Evolutionary conservation across 2,888 invertebrate genomes (phyloP), one percentile per base, ranked within the genome.

Genomic region (Eilema depressum): DNA sequence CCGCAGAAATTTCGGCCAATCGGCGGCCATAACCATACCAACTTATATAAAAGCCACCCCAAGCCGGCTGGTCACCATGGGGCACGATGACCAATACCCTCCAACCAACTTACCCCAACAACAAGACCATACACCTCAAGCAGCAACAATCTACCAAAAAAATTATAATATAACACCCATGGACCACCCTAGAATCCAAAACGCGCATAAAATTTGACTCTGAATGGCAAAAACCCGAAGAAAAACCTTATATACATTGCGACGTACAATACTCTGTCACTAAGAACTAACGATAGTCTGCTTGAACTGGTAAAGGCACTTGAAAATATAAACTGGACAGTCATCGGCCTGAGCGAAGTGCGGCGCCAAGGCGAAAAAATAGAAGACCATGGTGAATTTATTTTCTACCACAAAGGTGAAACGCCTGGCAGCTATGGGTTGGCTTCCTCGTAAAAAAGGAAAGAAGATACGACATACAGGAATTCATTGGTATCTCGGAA

Each of bases 381-480:
- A 30, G 57, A 66, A 66, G 57, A 66, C 12, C 25, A 57, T 12
- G 57, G 23, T 53, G 2, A 33, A n/a, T 66, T 30, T 33, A 66
- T 66, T 7, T 57, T 66, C 1, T 33, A 57, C 23, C 14, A 57
- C 12, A 66, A 23, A 23, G 65, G 65, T 3, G 65, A 66, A 57
- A 66, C 65, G 14, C 23, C 56, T 30, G 65, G 65, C 8, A 12
- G 20, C 10, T 33, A 33, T 33, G 33, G 65, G 25, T 23, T 20
- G 65, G 57, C 3, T 66, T 66, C 12, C 3, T 66, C n/a, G 23
- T 66, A 33, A 66, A 66, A 57, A 65, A 41, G 5, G 25, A 63
- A 41, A 14, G 11, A 23, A 26, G 14, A 5, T n/a, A 47, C 0
- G 8, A 41, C 7, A 57, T 56, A 10, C 26, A 47, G 33, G 65